Evolutionary conservation across 2,888 invertebrate species (phyloP), one percentile per base, ranked within the genome.

Genomic region (Ophion ventricosus): DNA sequence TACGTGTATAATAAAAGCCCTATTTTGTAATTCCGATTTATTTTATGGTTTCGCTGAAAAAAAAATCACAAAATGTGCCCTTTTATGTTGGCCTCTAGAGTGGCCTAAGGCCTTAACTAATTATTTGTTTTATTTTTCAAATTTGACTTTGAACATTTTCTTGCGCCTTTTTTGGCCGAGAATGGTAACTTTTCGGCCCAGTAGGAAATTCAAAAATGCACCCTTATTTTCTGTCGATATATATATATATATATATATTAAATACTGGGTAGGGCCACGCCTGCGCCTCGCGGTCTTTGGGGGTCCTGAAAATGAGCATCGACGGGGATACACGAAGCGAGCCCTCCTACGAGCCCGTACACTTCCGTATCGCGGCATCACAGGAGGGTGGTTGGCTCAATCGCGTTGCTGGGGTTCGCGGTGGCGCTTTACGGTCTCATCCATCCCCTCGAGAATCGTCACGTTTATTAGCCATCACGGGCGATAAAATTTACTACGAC

Each of bases 331-430:
- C 57, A 54, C 66, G 29, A 70, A 59, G 26, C 73, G 57, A 70
- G 23, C 76, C 73, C 80, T 80, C 83, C 80, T 26, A 69, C 75
- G 76, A 56, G 81, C 56, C 40, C 25, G 69, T 66, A 57, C 23
- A 57, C 57, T 20, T 57, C 54, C 64, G 11, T 40, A 73, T 67
- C 73, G 76, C 25, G 26, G 64, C 35, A 57, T 69, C 76, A 73
- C 76, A 17, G 17, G 76, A 67, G 73, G 73, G 76, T 40, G 74
- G 74, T 67, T 73, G 17, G 61, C 66, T 73, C 70, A 20, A 35
- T 72, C 40, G 78, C 64, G 57, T 78, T 35, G 67, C 76, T 67
- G 23, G 56, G 57, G 4, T 2, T 75, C 23, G 26, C 40, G 56
- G 25, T 57, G 40, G 43, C 40, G 76, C 67, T 23, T 67, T 76